Evolutionary conservation across 2,797 vertebrate genomes (phyloP), one percentile per base, ranked within the genome.

Genomic region (Meriones psammophilus): DNA sequence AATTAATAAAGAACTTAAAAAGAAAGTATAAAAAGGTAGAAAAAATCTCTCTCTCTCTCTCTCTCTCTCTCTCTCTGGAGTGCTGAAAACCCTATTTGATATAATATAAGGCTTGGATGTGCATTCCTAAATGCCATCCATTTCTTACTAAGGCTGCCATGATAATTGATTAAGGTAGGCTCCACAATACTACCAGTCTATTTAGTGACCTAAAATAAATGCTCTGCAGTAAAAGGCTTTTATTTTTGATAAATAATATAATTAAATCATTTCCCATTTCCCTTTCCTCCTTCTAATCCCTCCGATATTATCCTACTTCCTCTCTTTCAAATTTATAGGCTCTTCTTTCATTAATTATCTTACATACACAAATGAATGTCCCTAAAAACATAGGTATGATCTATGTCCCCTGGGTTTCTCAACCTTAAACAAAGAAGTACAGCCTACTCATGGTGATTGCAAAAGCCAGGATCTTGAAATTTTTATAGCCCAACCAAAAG

Each of bases 401-500:
- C 42, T 86, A 15, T 7, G 50, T 12, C 20, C 6, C 42, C 50
- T 22, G 30, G 30, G 30, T 24, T 50, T 24, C 30, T 54, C 30
- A 78, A 39, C 8, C 1, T 50, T 60, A 58, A 14, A 28, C 66
- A 92, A 30, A 83, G 39, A 74, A 88, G 74, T 9, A 69, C 22
- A n/a, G 50, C 56, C 20, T 83, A 81, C 58, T 95, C 64, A 76
- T 26, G 58, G 12, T n/a, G 84, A 2, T 78, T 26, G 62, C 50
- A 54, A 42, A 94, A 89, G 9, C 50, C 14, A 91, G 26, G 5
- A 22, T 94, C 33, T 79, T 84, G 26, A 17, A 58, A 15, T 50
- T 80, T 89, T 95, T 77, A 92, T 92, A 80, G 85, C 66, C 68
- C 30, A 13, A 39, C 5, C 74, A 46, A 83, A 30, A 93, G 76